Evolutionary conservation across 2,797 vertebrate species (phyloP).

Genomic region (Propithecus deckenii): DNA sequence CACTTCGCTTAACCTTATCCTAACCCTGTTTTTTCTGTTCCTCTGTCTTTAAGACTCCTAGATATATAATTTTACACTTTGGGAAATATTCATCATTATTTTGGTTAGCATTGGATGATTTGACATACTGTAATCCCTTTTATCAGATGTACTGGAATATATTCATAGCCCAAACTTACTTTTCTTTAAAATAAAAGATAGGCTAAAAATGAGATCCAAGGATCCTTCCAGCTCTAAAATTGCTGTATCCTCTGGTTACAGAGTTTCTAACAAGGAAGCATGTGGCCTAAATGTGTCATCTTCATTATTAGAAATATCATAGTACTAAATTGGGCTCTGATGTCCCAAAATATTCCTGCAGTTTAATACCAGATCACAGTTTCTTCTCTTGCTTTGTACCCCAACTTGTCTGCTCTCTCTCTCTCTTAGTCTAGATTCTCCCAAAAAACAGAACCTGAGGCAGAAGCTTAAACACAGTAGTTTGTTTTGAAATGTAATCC

Average conservation of each 20-base stretch:
- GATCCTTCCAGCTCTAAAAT: slow-evolving; percentile 50
- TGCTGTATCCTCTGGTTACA: slow-evolving; percentile 37
- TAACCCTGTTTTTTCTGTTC: background rate
- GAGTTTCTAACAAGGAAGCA: slow-evolving; percentile 58
- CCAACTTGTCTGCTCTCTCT: background rate
- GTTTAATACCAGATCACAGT: slow-evolving; percentile 34
- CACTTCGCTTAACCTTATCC: background rate
- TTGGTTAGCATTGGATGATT: background rate
- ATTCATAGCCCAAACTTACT: background rate
- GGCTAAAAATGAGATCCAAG: slow-evolving; percentile 53
- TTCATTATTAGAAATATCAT: slow-evolving; percentile 65
- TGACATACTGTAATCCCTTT: slow-evolving; percentile 29
- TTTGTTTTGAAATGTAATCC: background rate
- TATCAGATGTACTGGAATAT: slow-evolving; percentile 1
- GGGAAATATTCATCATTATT: background rate
- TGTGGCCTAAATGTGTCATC: slow-evolving; percentile 68
- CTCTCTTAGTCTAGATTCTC: background rate
- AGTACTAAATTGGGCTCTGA: slow-evolving; percentile 60
- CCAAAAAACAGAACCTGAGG: background rate
- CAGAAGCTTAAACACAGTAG: background rate
- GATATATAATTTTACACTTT: background rate
- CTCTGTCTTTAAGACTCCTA: background rate
- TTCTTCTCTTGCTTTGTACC: background rate
- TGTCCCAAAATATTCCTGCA: slow-evolving; percentile 54
- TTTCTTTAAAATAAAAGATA: slow-evolving; percentile 55